Percentiles rank a stretch among this genome's conserved stretches.
Conservation (phyloP, 2,113 vertebrate genomes). For the Trogon surrucura region DNA sequence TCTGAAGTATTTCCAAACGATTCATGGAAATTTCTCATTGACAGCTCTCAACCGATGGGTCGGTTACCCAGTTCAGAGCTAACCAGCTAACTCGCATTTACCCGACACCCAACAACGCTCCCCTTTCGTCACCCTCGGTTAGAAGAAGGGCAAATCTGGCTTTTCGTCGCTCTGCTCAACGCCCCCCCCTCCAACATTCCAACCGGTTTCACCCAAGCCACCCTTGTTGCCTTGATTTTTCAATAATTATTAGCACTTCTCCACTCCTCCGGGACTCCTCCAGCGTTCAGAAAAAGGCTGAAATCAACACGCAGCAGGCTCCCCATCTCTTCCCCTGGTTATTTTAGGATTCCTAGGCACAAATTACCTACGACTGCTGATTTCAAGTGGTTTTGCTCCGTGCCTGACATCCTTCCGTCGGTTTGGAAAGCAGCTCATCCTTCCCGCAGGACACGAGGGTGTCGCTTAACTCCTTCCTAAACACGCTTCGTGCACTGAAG, state of each 20-base stretch:
- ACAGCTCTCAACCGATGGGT: background rate
- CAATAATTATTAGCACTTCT: background rate
- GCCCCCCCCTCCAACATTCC: accelerated
- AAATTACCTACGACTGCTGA: background rate
- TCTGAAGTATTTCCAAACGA: background rate
- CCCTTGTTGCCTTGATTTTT: background rate
- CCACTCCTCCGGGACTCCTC: background rate
- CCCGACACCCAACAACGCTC: background rate
- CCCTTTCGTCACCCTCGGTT: background rate
- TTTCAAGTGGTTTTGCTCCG: background rate
- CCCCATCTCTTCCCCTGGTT: background rate
- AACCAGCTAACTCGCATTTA: background rate
- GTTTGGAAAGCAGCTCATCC: background rate
- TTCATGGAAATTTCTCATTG: background rate
- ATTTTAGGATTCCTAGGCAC: background rate
- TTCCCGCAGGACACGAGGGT: background rate
- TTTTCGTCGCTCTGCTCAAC: background rate
- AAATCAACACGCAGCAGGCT: background rate
- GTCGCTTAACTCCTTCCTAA: background rate
- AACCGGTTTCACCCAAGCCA: background rate
- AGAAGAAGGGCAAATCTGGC: background rate
- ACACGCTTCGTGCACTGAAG: background rate
- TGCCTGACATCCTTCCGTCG: background rate
- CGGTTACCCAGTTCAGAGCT: background rate
- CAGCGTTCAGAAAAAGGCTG: background rate